phyloP scores from a whole-genome alignment of 1,140 invertebrate genomes.

The Nymphalis io region DNA sequence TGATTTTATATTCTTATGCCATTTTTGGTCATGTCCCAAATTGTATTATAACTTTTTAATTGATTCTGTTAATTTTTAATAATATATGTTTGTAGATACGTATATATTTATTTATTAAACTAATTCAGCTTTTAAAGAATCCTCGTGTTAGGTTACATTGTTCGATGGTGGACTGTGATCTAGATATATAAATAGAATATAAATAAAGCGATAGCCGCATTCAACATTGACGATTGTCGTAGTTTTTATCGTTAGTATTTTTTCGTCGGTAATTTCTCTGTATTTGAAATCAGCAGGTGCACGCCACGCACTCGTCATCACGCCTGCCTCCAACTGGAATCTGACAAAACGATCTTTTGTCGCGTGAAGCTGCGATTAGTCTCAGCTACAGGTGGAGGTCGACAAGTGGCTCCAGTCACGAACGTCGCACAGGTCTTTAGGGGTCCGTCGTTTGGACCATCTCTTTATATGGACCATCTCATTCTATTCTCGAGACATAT shows the following conservation, averaged over 20 bases:
- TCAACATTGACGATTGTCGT: too few species aligned
- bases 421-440: slow-evolving; percentile 30
- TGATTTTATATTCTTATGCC: neutral
- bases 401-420: slow-evolving; percentile 47
- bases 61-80: neutral
- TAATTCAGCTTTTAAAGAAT: too few species aligned
- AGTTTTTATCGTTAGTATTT: slow-evolving; percentile 1
- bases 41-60: neutral
- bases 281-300: slow-evolving; percentile 41
- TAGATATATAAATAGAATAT: too few species aligned
- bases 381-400: slow-evolving; percentile 61
- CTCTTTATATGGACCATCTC: neutral
- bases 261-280: slow-evolving; percentile 3
- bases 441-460: slow-evolving; percentile 11
- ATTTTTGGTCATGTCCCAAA: neutral
- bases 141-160: too few species aligned
- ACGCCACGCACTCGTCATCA: slow-evolving; percentile 36
- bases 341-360: slow-evolving; percentile 30
- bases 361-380: slow-evolving; percentile 47
- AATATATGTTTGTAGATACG: neutral
- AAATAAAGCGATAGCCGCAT: too few species aligned
- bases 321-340: slow-evolving; percentile 26
- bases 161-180: too few species aligned
- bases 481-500: neutral
- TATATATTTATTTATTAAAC: too few species aligned